Percentiles rank a stretch among this genome's conserved stretches.
Evolutionary conservation across 2,888 invertebrate species (phyloP).

Genomic region (Hybos culiciformis): DNA sequence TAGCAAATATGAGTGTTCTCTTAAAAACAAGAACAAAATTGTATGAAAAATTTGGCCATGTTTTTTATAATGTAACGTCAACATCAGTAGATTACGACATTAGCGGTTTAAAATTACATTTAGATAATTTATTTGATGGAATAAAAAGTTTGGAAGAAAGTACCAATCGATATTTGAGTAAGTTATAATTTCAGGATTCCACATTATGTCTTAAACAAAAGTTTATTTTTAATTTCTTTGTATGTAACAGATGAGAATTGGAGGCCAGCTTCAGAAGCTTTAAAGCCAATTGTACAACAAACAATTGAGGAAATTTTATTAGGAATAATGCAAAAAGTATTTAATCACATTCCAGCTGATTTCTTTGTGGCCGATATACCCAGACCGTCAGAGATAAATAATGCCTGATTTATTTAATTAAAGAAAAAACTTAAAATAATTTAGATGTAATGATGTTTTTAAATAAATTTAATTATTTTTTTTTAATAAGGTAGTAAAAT

Average conservation of each 20-base stretch:
- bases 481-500: too few relatives aligned
- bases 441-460: too few relatives aligned
- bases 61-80: slow-evolving; percentile 50
- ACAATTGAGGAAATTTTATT: slow-evolving; percentile 52
- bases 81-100: slow-evolving; percentile 50
- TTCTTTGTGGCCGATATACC: slow-evolving; percentile 50
- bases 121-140: slow-evolving; percentile 46
- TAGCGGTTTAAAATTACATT: slow-evolving; percentile 45
- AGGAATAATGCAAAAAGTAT: slow-evolving; percentile 46
- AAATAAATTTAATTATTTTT: too few relatives aligned
- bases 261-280: slow-evolving; percentile 50
- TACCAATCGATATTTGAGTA: slow-evolving; percentile 52
- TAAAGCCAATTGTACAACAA: slow-evolving; percentile 48
- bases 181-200: too few relatives aligned
- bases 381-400: slow-evolving; percentile 8
- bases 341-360: slow-evolving; percentile 52
- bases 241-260: slow-evolving; percentile 60
- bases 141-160: slow-evolving; percentile 42
- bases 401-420: too few relatives aligned
- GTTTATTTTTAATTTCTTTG: too few relatives aligned
- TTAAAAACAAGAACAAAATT: slow-evolving; percentile 47
- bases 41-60: slow-evolving; percentile 44
- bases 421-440: too few relatives aligned
- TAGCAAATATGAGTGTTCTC: slow-evolving; percentile 49
- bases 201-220: too few relatives aligned